phyloP scores from a whole-genome alignment of 64 coral and sea anemone genomes.

The Hydrozoanthus tunicans region DNA sequence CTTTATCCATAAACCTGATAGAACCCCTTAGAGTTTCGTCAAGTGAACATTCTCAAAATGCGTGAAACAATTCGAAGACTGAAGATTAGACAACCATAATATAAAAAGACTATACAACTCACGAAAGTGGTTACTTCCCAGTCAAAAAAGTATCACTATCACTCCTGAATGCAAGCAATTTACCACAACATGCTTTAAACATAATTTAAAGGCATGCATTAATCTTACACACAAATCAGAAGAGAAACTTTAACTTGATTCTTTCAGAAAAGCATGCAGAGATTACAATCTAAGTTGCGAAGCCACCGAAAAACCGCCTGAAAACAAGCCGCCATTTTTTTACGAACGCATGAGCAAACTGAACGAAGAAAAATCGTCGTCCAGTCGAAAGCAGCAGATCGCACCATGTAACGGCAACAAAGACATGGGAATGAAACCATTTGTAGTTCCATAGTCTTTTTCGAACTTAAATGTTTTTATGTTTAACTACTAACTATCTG shows the following conservation, averaged over 20 bases:
- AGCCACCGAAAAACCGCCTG: conserved; percentile 28
- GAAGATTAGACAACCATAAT: background rate
- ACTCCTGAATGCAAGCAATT: background rate
- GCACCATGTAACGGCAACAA: conserved; percentile 2
- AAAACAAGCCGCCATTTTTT: background rate
- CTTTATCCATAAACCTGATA: too few relatives aligned
- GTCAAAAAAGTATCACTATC: background rate
- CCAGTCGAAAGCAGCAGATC: background rate
- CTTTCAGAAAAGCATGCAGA: conserved; percentile 20
- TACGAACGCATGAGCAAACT: conserved; percentile 27
- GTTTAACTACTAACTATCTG: background rate
- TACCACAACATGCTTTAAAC: background rate
- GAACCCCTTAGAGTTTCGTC: too few relatives aligned
- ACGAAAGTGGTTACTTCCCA: conserved; percentile 32
- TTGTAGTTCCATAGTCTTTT: conserved; percentile 42
- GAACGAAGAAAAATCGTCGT: background rate
- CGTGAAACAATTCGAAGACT: background rate
- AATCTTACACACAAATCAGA: background rate
- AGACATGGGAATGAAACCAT: conserved; percentile 55
- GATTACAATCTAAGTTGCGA: background rate
- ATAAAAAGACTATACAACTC: conserved; percentile 34
- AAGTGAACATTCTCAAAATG: too few relatives aligned
- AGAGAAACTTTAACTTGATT: background rate
- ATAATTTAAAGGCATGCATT: conserved; percentile 5
- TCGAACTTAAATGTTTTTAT: background rate